A percentile compares a stretch with the other conserved stretches of the same genome.
Conservation (phyloP, 2,113 vertebrate species). For the Xiphophorus hellerii region DNA sequence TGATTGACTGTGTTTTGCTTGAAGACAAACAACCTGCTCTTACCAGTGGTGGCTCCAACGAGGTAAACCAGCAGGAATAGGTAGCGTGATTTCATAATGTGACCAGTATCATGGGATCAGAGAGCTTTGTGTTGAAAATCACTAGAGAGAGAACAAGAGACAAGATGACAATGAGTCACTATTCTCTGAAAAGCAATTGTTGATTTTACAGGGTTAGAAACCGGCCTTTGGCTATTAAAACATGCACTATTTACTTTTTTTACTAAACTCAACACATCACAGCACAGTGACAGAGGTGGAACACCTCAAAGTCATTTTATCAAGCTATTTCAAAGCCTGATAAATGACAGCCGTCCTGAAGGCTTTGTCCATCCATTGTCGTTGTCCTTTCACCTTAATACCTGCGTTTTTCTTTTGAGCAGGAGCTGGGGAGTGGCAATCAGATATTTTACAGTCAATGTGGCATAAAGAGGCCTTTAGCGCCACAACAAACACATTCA, state of each 20-base stretch:
- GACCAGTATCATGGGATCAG: constrained; percentile 46
- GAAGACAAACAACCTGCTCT: constrained; percentile 19
- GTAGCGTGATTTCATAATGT: constrained; percentile 55
- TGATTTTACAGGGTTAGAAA: neutral
- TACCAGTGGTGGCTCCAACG: constrained; percentile 46
- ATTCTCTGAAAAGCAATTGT: neutral
- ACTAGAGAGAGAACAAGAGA: constrained; percentile 46
- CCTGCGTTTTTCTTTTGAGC: constrained; percentile 1
- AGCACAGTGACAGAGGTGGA: too few relatives aligned
- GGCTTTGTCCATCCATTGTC: neutral
- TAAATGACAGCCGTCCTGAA: neutral
- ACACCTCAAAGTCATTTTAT: neutral
- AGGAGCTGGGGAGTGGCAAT: constrained; percentile 55
- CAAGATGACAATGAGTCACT: neutral
- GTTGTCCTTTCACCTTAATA: neutral
- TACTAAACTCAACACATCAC: neutral
- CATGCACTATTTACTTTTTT: neutral
- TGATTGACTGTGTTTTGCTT: neutral
- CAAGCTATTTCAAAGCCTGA: neutral
- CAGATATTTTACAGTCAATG: neutral
- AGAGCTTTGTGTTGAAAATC: constrained; percentile 32
- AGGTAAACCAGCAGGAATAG: constrained; percentile 66
- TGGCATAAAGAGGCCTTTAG: constrained; percentile 18
- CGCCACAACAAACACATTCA: neutral
- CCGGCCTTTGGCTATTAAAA: neutral